Evolutionary conservation across 2,888 invertebrate species (phyloP).

Genomic region (Tipula unca): DNA sequence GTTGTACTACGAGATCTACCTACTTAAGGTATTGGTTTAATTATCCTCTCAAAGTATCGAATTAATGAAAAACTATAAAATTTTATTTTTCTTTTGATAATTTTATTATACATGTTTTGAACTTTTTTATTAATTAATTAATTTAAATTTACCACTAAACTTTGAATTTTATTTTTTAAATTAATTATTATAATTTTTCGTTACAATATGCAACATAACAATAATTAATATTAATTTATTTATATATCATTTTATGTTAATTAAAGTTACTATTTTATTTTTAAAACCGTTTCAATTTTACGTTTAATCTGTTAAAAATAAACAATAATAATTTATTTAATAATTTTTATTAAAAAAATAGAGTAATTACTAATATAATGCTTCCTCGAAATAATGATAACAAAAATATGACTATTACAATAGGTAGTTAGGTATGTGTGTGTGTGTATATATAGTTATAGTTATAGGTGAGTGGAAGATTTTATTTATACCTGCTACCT

Average conservation of each 20-base stretch:
- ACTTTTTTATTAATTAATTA: neutral
- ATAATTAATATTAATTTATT: neutral
- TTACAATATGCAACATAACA: conserved; percentile 8
- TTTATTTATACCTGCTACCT: too few relatives aligned
- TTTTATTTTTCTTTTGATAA: neutral
- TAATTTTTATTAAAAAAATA: neutral
- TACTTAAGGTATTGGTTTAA: too few relatives aligned
- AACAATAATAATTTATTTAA: neutral
- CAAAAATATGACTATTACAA: neutral
- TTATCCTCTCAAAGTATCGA: too few relatives aligned
- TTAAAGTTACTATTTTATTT: neutral
- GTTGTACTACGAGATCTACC: too few relatives aligned
- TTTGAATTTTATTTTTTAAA: neutral
- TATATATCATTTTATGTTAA: neutral
- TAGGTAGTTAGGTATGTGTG: neutral
- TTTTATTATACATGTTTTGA: neutral
- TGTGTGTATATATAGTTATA: neutral
- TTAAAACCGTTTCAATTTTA: neutral
- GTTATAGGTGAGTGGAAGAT: neutral
- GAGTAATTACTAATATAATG: neutral
- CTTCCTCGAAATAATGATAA: neutral
- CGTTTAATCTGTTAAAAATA: neutral
- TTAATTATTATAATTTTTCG: neutral
- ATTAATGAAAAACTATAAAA: too few relatives aligned
- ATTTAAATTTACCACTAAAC: neutral